Conservation (phyloP, 2,113 vertebrate species). For the Bubo blakistoni region DNA sequence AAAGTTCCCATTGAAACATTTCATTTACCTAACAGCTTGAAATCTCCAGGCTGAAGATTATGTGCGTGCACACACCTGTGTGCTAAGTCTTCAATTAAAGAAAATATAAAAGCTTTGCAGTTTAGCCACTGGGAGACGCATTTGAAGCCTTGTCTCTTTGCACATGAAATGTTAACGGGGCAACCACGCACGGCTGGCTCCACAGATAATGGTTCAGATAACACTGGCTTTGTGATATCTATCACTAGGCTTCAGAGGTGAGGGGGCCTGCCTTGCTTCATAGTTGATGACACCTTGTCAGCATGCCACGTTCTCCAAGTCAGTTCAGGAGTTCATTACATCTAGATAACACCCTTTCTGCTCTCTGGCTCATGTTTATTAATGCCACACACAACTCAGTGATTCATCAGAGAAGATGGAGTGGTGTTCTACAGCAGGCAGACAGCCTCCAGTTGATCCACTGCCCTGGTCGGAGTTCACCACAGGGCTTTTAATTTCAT, state of each 20-base stretch:
- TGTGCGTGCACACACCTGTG: neutral
- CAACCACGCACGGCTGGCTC: neutral
- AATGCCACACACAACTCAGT: neutral
- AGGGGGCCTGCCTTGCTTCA: neutral
- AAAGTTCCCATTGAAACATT: conserved; percentile 30
- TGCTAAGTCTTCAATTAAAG: conserved; percentile 22
- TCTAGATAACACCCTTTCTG: conserved; percentile 22
- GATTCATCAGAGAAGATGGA: conserved; percentile 44
- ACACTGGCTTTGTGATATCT: neutral
- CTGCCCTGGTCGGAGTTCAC: neutral
- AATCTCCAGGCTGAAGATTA: neutral
- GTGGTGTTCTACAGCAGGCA: conserved; percentile 34
- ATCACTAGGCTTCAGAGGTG: neutral
- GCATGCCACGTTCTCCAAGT: neutral
- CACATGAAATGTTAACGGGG: neutral
- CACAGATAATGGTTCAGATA: neutral
- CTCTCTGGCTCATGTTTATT: conserved; percentile 60
- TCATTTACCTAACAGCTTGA: conserved; percentile 56
- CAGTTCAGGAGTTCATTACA: conserved; percentile 65
- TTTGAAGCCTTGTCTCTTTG: neutral
- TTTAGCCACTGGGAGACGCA: neutral
- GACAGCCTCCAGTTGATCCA: conserved; percentile 34
- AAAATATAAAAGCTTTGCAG: conserved; percentile 27
- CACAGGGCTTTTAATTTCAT: conserved; percentile 1
- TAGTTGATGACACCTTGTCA: conserved; percentile 50